A percentile compares a stretch with the other conserved stretches of the same genome.
Conservation (phyloP, 2,888 invertebrate genomes). For the Tinea pellionella region DNA sequence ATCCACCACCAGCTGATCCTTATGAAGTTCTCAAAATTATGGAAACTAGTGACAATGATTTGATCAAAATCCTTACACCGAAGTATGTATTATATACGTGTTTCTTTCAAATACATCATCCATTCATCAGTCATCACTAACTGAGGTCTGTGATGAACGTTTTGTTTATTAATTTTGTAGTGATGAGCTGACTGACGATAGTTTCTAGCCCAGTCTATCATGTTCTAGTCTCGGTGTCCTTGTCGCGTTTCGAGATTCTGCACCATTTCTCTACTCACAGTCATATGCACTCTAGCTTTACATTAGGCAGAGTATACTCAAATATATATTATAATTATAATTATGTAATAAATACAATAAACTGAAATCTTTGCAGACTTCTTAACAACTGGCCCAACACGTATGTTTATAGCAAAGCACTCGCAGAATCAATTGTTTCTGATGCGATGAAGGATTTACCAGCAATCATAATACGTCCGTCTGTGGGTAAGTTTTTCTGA, state of each 20-base stretch:
- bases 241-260: too few species aligned
- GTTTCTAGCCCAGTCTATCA: too few species aligned
- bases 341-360: too few species aligned
- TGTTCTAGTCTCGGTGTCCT: too few species aligned
- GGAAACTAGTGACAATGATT: conserved; percentile 75
- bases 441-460: conserved; percentile 77
- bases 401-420: conserved; percentile 86
- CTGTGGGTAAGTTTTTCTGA: conserved; percentile 73
- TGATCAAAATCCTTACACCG: conserved; percentile 72
- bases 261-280: background rate
- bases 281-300: background rate
- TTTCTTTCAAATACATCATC: background rate
- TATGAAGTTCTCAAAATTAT: conserved; percentile 73
- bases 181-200: too few species aligned
- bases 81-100: conserved; percentile 62
- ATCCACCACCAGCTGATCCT: conserved; percentile 77
- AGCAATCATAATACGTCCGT: conserved; percentile 79
- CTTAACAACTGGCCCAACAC: conserved; percentile 81
- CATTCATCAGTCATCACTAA: background rate
- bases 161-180: too few species aligned
- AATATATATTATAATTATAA: too few species aligned
- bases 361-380: conserved; percentile 46
- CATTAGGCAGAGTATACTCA: background rate
- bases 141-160: too few species aligned
- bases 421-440: conserved; percentile 80